Evolutionary conservation across 2,888 invertebrate genomes (phyloP).

Genomic region (Epinotia bilunana): DNA sequence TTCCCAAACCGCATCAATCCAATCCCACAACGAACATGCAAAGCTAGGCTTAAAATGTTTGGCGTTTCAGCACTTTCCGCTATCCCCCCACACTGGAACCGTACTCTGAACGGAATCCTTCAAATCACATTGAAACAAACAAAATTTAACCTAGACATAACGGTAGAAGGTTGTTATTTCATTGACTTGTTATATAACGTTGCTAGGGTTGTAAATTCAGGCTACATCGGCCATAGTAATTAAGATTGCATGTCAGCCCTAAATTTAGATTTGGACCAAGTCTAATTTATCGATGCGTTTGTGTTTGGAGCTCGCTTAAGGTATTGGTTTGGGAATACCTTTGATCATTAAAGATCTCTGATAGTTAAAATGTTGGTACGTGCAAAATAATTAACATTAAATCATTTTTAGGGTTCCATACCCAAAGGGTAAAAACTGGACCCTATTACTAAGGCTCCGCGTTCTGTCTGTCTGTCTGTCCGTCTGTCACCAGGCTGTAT

Average conservation of each 20-base stretch:
- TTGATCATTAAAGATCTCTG: background rate
- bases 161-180: background rate
- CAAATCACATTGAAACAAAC: background rate
- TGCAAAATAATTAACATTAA: background rate
- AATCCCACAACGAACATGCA: conserved; percentile 28
- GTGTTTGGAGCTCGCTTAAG: conserved; percentile 44
- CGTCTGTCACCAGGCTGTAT: no score
- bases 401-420: background rate
- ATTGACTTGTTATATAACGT: background rate
- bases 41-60: conserved; percentile 32
- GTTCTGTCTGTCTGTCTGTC: no score
- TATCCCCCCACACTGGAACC: conserved; percentile 17
- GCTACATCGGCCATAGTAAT: conserved; percentile 68
- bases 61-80: conserved; percentile 37
- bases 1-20: conserved; percentile 29
- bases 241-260: conserved; percentile 76
- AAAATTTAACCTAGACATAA: background rate
- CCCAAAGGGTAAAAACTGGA: no score
- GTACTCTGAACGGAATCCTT: conserved; percentile 18
- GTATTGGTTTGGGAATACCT: conserved; percentile 25
- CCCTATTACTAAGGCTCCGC: no score
- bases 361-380: background rate
- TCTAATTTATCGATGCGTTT: conserved; percentile 69
- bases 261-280: conserved; percentile 68
- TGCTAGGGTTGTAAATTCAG: conserved; percentile 65